Base-by-base conservation (phyloP, 2,797 vertebrate species). In the Cheirogaleus major region DNA sequence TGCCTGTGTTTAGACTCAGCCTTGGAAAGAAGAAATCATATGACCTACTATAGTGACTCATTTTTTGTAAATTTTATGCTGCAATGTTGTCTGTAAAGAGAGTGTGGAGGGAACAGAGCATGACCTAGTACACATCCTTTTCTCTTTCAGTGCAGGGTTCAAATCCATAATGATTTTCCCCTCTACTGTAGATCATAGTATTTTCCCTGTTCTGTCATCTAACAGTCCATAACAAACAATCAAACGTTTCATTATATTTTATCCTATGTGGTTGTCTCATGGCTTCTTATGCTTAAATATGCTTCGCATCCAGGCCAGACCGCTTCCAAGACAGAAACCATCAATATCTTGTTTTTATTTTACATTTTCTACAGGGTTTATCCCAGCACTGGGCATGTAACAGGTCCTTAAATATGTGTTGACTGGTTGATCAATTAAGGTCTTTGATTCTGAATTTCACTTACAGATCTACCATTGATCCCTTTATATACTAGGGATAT, bases 401-500 rank as follows among this genome's bases (percentile, higher is more conserved):
- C 1, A 63, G 55, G 22, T n/a, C 45, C 63, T 18, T 70, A 73
- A 41, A 50, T 75, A 52, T 14, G 3, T 79, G 20, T 57, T 82
- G 55, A 86, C 18, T 22, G 1, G 27, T 93, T 52, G 43, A 84
- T 89, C 48, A 91, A 4, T 30, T 89, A 63, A 55, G 1, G 10
- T 86, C 15, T 43, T 82, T 89, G 57, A 61, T 93, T 88, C 73
- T 76, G 41, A 72, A 45, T 91, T 92, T 95, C 63, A 75, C 30
- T 82, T n/a, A 50, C 25, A 91, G 2, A 15, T 86, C 13, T 79
- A 45, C 25, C 84, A 55, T 4, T 57, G 63, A 70, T 59, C 23
- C 8, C 2, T 91, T 61, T 87, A 38, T 69, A 43, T 7, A 87
- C 17, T 30, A 94, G 38, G 32, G 41, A 59, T 79, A 35, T 59